These are phyloP conservation scores for Agrochola lota DNA, from an alignment of 2,888 invertebrate genomes.

Conservation along the genomic window DNA sequence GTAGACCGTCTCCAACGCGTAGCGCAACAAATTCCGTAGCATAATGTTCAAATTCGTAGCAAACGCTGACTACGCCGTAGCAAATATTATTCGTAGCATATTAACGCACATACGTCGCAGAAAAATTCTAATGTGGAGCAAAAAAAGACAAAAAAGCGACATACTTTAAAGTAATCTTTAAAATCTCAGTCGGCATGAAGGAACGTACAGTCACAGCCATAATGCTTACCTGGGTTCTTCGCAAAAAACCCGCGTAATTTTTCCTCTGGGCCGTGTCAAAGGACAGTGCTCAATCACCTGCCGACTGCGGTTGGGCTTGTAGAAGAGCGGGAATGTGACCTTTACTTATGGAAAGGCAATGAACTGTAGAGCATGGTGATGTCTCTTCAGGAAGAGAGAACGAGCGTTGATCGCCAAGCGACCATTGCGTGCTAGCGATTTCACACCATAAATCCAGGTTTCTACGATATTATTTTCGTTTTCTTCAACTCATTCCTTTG, in stretches of 20 bases:
- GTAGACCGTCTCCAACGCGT: background rate
- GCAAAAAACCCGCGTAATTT: conserved; percentile 85
- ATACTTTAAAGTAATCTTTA: conserved; percentile 44
- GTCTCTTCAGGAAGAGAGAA: background rate
- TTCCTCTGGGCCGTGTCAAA: conserved; percentile 85
- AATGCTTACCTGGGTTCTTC: conserved; percentile 80
- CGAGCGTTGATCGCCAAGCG: background rate
- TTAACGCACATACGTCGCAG: conserved; percentile 28
- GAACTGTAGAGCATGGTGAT: too few relatives aligned
- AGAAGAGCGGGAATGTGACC: conserved; percentile 37
- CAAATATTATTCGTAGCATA: background rate
- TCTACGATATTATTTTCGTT: background rate
- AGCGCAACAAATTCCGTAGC: too few relatives aligned
- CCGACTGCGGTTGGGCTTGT: conserved; percentile 74
- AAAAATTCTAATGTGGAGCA: conserved; percentile 20
- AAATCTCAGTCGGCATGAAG: conserved; percentile 71
- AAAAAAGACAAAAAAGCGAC: conserved; percentile 42
- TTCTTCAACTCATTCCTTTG: background rate
- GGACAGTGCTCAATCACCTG: conserved; percentile 87
- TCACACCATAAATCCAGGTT: background rate
- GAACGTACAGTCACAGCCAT: conserved; percentile 75
- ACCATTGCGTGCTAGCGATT: background rate
- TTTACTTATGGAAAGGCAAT: conserved; percentile 3
- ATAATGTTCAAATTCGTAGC: too few relatives aligned
- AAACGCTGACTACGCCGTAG: too few relatives aligned